These are phyloP conservation scores for Parnassius smintheus DNA, from an alignment of 2,888 invertebrate genomes.

Conservation along the genomic window DNA sequence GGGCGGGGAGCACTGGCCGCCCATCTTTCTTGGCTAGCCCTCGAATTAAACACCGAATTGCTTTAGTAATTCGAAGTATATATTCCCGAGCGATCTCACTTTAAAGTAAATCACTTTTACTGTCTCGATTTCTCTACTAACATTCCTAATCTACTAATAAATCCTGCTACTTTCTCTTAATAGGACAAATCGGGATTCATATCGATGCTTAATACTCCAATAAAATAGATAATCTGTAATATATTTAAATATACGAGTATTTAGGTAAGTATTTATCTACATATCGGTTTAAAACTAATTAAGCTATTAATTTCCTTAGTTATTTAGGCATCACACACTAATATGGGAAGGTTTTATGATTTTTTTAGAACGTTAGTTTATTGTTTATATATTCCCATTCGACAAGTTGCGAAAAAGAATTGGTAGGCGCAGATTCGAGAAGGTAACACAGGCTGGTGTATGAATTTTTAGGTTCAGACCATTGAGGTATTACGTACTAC, in stretches of 20 bases:
- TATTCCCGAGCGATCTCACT: conserved; percentile 71
- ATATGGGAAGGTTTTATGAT: too few species aligned
- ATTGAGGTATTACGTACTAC: too few species aligned
- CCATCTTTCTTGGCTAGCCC: conserved; percentile 78
- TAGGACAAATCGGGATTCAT: conserved; percentile 43
- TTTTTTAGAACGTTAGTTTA: too few species aligned
- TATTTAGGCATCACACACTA: too few species aligned
- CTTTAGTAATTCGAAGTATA: conserved; percentile 78
- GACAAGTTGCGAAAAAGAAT: too few species aligned
- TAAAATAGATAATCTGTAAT: conserved; percentile 22
- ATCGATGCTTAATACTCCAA: conserved; percentile 23
- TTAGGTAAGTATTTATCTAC: too few species aligned
- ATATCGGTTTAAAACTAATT: background rate
- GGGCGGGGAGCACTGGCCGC: conserved; percentile 56
- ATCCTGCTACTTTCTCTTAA: conserved; percentile 51
- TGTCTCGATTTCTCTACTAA: conserved; percentile 70
- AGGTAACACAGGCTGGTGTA: too few species aligned
- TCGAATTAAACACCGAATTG: conserved; percentile 80
- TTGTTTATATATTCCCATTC: too few species aligned
- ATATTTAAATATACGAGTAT: conserved; percentile 5
- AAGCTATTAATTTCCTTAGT: too few species aligned
- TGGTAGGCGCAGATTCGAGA: too few species aligned
- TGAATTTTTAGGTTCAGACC: too few species aligned
- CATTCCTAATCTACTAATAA: conserved; percentile 57
- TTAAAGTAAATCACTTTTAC: conserved; percentile 78